These are phyloP conservation scores for Pipistrellus kuhlii DNA, from an alignment of 2,797 vertebrate genomes.

Conservation along the genomic window DNA sequence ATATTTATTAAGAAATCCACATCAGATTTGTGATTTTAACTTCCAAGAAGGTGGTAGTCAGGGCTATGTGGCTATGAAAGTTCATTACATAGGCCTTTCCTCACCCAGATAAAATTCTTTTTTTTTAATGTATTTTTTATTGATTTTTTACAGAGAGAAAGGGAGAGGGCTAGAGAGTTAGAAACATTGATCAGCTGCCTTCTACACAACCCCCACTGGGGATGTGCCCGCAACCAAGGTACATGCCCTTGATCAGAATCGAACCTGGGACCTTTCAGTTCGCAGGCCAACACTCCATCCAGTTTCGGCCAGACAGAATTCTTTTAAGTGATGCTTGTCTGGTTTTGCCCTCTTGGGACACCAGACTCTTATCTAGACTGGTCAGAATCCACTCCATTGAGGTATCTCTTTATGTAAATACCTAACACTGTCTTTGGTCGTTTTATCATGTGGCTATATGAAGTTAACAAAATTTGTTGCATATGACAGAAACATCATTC, in stretches of 20 bases:
- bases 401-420: neutral
- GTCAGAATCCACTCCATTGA: neutral
- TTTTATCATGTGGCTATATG: neutral
- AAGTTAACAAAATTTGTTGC: neutral
- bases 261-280: no score
- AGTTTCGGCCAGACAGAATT: neutral
- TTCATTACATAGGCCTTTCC: neutral
- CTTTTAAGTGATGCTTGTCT: neutral
- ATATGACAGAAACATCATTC: neutral
- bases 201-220: no score
- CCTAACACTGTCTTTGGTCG: neutral
- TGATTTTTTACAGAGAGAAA: no score
- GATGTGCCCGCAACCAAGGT: no score
- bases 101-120: neutral
- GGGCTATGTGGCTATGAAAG: neutral
- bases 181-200: no score
- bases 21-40: neutral
- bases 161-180: no score
- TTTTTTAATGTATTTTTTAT: no score
- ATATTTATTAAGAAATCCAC: neutral
- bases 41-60: neutral
- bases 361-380: neutral
- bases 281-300: no score
- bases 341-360: neutral
- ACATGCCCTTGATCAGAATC: no score